Evolutionary conservation across 1,140 invertebrate genomes (phyloP).

Genomic region (Heliconius eleuchia): DNA sequence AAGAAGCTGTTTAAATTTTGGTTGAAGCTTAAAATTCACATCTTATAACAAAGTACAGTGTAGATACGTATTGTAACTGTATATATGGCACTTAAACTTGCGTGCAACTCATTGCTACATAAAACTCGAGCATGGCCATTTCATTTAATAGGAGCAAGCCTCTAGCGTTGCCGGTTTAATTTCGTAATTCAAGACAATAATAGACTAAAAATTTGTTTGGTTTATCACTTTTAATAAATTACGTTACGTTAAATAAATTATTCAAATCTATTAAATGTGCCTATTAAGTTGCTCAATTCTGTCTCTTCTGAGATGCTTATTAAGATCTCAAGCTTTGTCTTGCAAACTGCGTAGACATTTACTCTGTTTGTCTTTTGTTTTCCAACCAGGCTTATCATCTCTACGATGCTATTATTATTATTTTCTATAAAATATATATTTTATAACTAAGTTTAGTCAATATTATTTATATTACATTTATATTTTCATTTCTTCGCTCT

Average conservation of each 20-base stretch:
- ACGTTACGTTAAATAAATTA: slow-evolving; percentile 44
- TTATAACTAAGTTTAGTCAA: not conserved
- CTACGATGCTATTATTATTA: not conserved
- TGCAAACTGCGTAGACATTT: slow-evolving; percentile 29
- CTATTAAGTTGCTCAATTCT: slow-evolving; percentile 48
- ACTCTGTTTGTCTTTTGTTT: slow-evolving; percentile 33
- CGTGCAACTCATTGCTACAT: slow-evolving; percentile 64
- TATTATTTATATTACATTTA: not conserved
- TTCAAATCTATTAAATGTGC: slow-evolving; percentile 42
- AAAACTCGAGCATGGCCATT: slow-evolving; percentile 63
- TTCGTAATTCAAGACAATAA: slow-evolving; percentile 51
- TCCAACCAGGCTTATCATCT: slow-evolving; percentile 5
- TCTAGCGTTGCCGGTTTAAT: slow-evolving; percentile 48
- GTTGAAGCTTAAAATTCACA: not conserved
- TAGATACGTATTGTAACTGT: slow-evolving; percentile 33
- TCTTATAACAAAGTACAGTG: slow-evolving; percentile 27
- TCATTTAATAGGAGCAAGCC: slow-evolving; percentile 58
- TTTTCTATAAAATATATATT: not conserved
- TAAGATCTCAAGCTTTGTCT: slow-evolving; percentile 34
- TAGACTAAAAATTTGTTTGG: slow-evolving; percentile 33
- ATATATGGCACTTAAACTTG: slow-evolving; percentile 35
- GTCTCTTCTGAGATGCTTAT: slow-evolving; percentile 41
- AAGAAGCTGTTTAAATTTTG: not conserved
- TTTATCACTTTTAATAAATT: slow-evolving; percentile 36
- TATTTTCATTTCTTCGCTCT: no score